Evolutionary conservation across 2,888 invertebrate species (phyloP).

Genomic region (Dione juno): DNA sequence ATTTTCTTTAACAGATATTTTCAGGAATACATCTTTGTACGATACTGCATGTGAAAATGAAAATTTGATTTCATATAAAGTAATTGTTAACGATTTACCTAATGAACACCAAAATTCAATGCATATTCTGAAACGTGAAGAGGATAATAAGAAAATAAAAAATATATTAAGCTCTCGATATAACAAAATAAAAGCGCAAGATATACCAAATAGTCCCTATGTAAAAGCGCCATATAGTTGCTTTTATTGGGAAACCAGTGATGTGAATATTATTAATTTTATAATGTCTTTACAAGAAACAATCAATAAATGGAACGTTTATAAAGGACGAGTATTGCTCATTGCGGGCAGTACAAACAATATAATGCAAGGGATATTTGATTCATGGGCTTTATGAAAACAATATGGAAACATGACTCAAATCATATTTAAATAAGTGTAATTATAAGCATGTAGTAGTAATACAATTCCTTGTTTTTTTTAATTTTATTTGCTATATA

Average conservation of each 20-base stretch:
- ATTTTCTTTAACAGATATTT: constrained; percentile 26
- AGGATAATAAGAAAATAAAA: background rate
- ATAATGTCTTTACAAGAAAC: background rate
- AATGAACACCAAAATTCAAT: background rate
- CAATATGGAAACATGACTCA: background rate
- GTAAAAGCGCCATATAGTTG: background rate
- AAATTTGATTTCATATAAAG: constrained; percentile 5
- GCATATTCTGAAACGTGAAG: background rate
- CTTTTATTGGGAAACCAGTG: background rate
- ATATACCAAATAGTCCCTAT: background rate
- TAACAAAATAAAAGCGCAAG: background rate
- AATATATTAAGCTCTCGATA: background rate
- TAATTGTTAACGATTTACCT: constrained; percentile 1
- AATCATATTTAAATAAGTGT: too few relatives aligned
- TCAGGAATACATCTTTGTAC: constrained; percentile 20
- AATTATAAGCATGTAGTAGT: too few relatives aligned
- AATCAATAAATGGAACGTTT: background rate
- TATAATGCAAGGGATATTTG: constrained; percentile 17
- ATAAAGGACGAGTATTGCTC: constrained; percentile 8
- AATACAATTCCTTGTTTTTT: constrained; percentile 6
- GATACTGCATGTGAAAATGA: constrained; percentile 21
- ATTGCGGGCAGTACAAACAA: constrained; percentile 2
- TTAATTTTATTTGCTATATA: background rate
- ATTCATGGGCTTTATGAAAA: constrained; percentile 4
- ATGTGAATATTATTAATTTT: background rate